Conservation (phyloP, 2,888 invertebrate species). For the Cosmorhoe ocellata region DNA sequence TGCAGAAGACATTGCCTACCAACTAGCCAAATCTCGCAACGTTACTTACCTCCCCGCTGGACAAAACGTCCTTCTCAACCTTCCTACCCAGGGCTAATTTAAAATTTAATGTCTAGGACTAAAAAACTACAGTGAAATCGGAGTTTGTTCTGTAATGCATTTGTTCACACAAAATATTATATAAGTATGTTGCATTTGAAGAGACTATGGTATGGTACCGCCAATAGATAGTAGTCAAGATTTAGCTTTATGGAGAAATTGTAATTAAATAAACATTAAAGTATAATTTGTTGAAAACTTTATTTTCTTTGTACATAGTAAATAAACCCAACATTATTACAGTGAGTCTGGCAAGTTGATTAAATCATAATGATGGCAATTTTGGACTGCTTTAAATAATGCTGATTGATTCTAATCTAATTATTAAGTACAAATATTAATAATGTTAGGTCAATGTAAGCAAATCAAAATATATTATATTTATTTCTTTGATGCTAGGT, state of each 20-base stretch:
- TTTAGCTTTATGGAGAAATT: conserved; percentile 74
- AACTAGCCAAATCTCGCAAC: conserved; percentile 96
- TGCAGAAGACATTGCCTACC: conserved; percentile 99
- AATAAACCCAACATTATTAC: too few species aligned
- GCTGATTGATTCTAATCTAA: too few species aligned
- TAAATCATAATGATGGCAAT: too few species aligned
- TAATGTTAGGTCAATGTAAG: too few species aligned
- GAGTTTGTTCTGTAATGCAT: conserved; percentile 61
- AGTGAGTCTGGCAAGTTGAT: too few species aligned
- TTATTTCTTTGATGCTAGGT: too few species aligned
- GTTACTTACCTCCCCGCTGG: conserved; percentile 97
- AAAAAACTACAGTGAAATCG: conserved; percentile 48
- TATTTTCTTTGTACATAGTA: conserved; percentile 28
- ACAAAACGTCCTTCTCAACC: conserved; percentile 91
- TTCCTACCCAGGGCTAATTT: conserved; percentile 83
- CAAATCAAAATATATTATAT: too few species aligned
- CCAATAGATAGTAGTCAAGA: conserved; percentile 70
- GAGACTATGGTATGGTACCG: conserved; percentile 65
- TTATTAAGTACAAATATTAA: too few species aligned
- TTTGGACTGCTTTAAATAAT: too few species aligned
- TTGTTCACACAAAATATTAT: conserved; percentile 58
- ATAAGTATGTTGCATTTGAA: conserved; percentile 69
- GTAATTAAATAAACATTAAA: conserved; percentile 78
- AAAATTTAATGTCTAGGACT: conserved; percentile 21
- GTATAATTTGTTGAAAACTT: conserved; percentile 70